phyloP scores from a whole-genome alignment of 2,113 vertebrate species.

The Apistogramma diplotaenia region DNA sequence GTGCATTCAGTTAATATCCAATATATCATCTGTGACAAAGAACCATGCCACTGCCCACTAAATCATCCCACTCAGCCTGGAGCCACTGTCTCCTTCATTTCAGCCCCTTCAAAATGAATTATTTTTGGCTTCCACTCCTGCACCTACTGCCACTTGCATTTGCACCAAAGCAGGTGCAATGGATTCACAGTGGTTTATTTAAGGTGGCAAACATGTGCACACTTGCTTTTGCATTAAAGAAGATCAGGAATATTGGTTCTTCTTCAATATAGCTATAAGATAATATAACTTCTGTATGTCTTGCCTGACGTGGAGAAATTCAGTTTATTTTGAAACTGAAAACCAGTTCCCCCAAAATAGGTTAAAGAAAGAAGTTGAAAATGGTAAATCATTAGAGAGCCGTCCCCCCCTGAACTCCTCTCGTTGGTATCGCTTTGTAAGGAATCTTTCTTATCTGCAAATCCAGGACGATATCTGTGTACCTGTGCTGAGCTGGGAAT shows the following conservation, averaged over 20 bases:
- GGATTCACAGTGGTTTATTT: background rate
- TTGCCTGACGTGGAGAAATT: slow-evolving; percentile 15
- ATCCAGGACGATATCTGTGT: slow-evolving; percentile 32
- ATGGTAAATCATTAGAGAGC: slow-evolving; percentile 24
- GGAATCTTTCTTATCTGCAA: slow-evolving; percentile 30
- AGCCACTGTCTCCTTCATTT: background rate
- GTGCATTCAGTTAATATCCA: background rate
- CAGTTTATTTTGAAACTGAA: slow-evolving; percentile 25
- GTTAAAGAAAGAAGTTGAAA: slow-evolving; percentile 16
- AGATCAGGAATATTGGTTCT: background rate
- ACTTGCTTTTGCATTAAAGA: background rate
- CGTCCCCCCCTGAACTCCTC: slow-evolving; percentile 11
- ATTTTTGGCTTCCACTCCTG: background rate
- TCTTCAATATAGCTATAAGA: background rate
- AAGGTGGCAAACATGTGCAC: background rate
- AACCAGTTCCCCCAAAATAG: slow-evolving; percentile 17
- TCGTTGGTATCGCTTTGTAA: slow-evolving; percentile 56
- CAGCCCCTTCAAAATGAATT: background rate
- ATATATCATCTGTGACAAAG: slow-evolving; percentile 15
- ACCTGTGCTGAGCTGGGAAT: slow-evolving; percentile 57
- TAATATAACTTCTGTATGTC: slow-evolving; percentile 6
- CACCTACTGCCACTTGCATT: background rate
- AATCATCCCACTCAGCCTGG: slow-evolving; percentile 10
- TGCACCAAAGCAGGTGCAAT: background rate
- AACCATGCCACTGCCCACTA: background rate